Percentiles rank a stretch among this genome's conserved stretches.
phyloP scores from a whole-genome alignment of 2,797 vertebrate species.

The Bucorvus abyssinicus region DNA sequence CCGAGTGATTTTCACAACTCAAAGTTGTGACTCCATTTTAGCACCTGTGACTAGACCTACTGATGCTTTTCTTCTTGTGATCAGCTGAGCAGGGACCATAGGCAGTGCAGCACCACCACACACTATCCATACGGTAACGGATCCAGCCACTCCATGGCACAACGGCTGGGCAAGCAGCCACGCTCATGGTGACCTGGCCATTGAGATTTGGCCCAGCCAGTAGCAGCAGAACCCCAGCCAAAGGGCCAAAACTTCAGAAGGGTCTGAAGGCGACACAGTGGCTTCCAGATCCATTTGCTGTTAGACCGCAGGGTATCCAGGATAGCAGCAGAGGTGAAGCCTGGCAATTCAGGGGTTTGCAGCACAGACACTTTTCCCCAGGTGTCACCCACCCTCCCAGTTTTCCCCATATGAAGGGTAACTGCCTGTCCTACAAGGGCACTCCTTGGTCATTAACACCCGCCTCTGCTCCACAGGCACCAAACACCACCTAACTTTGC shows the following conservation, averaged over 20 bases:
- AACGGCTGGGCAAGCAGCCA: fast-evolving
- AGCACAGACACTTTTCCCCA: background rate
- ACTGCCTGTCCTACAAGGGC: background rate
- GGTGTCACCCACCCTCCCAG: background rate
- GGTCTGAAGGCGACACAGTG: fast-evolving
- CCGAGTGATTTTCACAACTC: background rate
- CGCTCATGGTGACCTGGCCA: fast-evolving
- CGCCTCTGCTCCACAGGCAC: background rate
- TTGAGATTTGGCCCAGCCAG: background rate
- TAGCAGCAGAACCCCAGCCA: background rate
- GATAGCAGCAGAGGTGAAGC: background rate
- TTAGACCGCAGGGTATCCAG: too few relatives aligned
- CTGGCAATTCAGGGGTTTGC: background rate
- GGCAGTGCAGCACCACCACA: background rate
- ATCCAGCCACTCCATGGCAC: too few relatives aligned
- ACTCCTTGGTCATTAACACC: fast-evolving
- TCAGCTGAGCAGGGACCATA: background rate
- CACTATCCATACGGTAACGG: fast-evolving
- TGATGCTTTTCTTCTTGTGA: background rate
- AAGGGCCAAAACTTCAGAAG: background rate
- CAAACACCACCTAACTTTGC: background rate
- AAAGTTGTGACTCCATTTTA: background rate
- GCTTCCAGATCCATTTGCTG: fast-evolving
- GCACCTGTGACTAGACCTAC: too few relatives aligned
- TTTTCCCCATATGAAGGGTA: fast-evolving